Evolutionary conservation across 2,888 invertebrate genomes (phyloP), one percentile per base, ranked within the genome.

Genomic region (Acronicta leporina): DNA sequence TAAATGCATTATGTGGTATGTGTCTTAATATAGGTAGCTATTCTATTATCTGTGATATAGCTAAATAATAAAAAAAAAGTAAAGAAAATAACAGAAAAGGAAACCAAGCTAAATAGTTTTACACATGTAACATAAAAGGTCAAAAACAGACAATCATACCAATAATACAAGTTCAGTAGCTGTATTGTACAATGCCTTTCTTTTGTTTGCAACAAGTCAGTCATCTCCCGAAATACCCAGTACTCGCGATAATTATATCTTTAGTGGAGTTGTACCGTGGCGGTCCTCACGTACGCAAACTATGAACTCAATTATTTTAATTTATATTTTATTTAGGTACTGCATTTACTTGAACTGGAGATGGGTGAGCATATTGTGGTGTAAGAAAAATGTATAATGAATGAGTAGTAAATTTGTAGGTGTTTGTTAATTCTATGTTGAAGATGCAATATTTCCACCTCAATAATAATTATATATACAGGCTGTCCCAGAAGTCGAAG

Each of bases 191-290:
- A n/a, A 38, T n/a, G 49, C 10, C 16, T 73, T 73, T 63, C 52
- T 69, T 68, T 59, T 63, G 69, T 73, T 20, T 30, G 25, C 30
- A 48, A 40, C 20, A 15, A 14, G 5, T 46, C 58, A 41, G 54
- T 63, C 74, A 74, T 48, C 64, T 63, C 74, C 75, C 45, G 43
- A 70, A 70, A 70, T 70, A 70, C 51, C 30, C 20, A 0, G 41
- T 5, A 56, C 62, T 55, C 27, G 42, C 5, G 57, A 63, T 73
- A 73, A 73, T 73, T 51, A 73, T 70, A 69, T 53, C 46, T 43
- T 20, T 27, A 8, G 42, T 25, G n/a, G 16, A 33, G 35, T 38
- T 30, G 62, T 52, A 55, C 9, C 73, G 73, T 68, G 69, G 68
- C 70, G 7, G 10, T 38, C 0, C 64, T 49, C 74, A 69, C 69